These are phyloP conservation scores for Dendrophyllia cribrosa DNA, from an alignment of 64 coral and sea anemone genomes.

Conservation along the genomic window DNA sequence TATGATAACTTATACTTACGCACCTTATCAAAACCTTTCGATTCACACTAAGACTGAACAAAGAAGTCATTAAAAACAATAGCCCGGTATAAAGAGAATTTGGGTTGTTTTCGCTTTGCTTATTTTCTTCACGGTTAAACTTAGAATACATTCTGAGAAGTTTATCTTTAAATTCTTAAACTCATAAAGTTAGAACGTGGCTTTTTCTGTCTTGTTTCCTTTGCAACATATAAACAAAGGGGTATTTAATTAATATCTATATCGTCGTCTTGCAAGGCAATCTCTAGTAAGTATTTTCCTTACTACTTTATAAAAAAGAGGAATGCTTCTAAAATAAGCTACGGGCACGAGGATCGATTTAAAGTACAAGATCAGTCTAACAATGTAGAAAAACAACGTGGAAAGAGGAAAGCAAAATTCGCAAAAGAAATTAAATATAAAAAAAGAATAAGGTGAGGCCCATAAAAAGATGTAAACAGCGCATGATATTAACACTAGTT, in stretches of 20 bases:
- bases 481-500: slow-evolving; percentile 20
- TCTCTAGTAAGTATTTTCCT: slow-evolving; percentile 59
- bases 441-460: slow-evolving; percentile 45
- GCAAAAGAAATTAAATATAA: slow-evolving; percentile 53
- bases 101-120: no score
- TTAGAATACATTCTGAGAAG: no score
- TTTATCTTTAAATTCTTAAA: no score
- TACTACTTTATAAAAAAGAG: slow-evolving; percentile 30
- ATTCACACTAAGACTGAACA: no score
- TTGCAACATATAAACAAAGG: no score
- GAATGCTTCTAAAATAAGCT: slow-evolving; percentile 38
- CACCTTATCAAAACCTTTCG: no score
- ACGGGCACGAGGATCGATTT: slow-evolving; percentile 45
- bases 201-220: no score
- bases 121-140: no score
- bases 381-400: slow-evolving; percentile 41
- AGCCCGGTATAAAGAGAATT: no score
- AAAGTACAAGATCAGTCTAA: slow-evolving; percentile 48
- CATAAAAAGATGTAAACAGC: slow-evolving; percentile 51
- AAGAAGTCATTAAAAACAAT: no score
- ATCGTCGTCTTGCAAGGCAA: slow-evolving; percentile 35
- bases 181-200: no score
- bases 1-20: no score
- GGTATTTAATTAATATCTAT: not conserved
- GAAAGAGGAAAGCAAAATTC: not conserved